A percentile compares a stretch with the other conserved stretches of the same genome.
Evolutionary conservation across 2,888 invertebrate species (phyloP).

Genomic region (Beris chalybata): DNA sequence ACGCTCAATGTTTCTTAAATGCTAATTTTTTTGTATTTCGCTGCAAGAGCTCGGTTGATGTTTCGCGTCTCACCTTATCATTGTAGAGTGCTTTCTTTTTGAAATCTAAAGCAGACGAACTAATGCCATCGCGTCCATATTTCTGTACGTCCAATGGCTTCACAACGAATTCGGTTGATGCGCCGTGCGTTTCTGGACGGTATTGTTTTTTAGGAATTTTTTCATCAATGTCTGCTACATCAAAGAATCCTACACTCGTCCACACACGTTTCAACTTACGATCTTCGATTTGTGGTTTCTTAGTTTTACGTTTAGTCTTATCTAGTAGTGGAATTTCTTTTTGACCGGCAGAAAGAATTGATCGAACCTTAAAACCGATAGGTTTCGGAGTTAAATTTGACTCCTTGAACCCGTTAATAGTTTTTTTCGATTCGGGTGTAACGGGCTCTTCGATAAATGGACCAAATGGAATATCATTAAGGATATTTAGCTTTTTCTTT

Average conservation of each 20-base stretch:
- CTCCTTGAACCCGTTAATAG: slow-evolving; percentile 8
- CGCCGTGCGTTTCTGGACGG: neutral
- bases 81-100: slow-evolving; percentile 12
- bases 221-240: slow-evolving; percentile 3
- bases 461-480: slow-evolving; percentile 3
- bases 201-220: no score
- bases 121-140: neutral
- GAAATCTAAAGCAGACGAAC: slow-evolving; percentile 12
- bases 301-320: no score
- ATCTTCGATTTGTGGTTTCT: no score
- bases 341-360: slow-evolving; percentile 14
- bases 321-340: neutral
- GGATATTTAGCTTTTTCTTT: neutral
- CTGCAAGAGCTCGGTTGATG: slow-evolving; percentile 4
- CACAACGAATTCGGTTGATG: slow-evolving; percentile 14
- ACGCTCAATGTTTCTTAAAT: no score
- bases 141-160: slow-evolving; percentile 2
- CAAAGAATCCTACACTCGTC: slow-evolving; percentile 15
- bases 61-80: slow-evolving; percentile 4
- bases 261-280: neutral
- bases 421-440: neutral
- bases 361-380: neutral
- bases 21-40: neutral
- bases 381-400: neutral
- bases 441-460: neutral